A percentile compares a stretch with the other conserved stretches of the same genome.
phyloP scores from a whole-genome alignment of 2,888 invertebrate species.

The Apotomis turbidana region DNA sequence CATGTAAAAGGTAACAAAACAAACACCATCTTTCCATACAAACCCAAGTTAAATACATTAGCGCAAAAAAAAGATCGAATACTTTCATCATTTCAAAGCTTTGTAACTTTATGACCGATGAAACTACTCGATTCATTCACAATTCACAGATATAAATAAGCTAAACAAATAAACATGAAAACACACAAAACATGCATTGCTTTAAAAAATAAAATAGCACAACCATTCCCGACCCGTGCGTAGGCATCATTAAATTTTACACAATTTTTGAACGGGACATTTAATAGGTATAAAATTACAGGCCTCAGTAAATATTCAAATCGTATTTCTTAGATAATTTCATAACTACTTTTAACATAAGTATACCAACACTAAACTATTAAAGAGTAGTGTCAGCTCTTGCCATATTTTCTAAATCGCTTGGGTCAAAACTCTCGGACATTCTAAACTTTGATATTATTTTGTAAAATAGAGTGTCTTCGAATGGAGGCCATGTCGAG shows the following conservation, averaged over 20 bases:
- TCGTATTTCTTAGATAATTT: no score
- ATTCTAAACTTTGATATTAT: constrained; percentile 74
- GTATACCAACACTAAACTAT: not conserved
- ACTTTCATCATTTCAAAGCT: not conserved
- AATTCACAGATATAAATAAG: constrained; percentile 42
- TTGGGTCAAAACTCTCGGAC: constrained; percentile 77
- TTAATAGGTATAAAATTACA: not conserved
- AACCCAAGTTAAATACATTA: not conserved
- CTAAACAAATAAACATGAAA: constrained; percentile 44
- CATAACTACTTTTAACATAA: not conserved
- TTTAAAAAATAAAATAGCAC: constrained; percentile 43
- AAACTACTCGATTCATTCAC: constrained; percentile 15
- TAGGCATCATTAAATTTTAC: not conserved
- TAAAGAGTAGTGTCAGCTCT: constrained; percentile 11
- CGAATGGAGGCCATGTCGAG: constrained; percentile 75
- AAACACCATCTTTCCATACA: not conserved
- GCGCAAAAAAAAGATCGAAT: constrained; percentile 2
- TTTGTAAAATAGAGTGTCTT: constrained; percentile 70
- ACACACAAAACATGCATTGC: constrained; percentile 44
- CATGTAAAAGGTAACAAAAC: constrained; percentile 21
- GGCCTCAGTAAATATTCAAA: no score
- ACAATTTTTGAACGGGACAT: not conserved
- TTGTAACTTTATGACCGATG: not conserved
- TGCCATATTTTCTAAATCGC: constrained; percentile 57
- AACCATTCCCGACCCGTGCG: constrained; percentile 40